A percentile compares a stretch with the other conserved stretches of the same genome.
These are phyloP conservation scores for Vultur gryphus DNA, from an alignment of 2,797 vertebrate genomes.

Conservation along the genomic window DNA sequence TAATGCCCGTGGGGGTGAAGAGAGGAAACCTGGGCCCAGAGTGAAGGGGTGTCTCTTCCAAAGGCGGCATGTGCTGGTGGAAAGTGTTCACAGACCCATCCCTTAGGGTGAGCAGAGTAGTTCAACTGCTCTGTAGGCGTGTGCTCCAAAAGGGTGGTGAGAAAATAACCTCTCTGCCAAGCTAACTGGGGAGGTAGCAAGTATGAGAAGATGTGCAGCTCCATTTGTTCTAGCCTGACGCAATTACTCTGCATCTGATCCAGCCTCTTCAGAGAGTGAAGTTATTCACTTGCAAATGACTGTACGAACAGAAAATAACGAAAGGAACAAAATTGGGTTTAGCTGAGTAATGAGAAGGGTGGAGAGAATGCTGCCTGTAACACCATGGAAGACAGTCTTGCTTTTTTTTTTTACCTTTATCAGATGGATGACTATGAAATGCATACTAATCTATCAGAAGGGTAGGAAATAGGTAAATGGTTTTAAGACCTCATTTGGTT, in stretches of 20 bases:
- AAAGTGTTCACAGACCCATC: neutral
- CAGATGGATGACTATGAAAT: slow-evolving; percentile 38
- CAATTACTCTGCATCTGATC: neutral
- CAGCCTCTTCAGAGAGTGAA: neutral
- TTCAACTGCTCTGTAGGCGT: neutral
- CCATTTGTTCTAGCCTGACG: neutral
- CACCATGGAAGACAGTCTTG: neutral
- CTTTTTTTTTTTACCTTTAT: neutral
- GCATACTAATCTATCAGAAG: slow-evolving; percentile 45
- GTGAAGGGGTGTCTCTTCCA: neutral
- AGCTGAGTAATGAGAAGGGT: slow-evolving; percentile 33
- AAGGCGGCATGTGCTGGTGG: neutral
- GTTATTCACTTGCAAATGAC: slow-evolving; percentile 39
- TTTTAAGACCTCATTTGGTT: slow-evolving; percentile 62
- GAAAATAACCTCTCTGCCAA: neutral
- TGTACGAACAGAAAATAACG: neutral
- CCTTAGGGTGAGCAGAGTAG: neutral
- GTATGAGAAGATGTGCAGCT: neutral
- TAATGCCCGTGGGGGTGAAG: neutral
- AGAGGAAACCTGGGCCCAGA: neutral
- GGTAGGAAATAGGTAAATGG: slow-evolving; percentile 41
- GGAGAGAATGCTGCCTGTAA: neutral
- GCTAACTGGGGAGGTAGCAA: neutral
- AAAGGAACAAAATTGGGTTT: neutral
- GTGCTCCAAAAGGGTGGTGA: neutral